A percentile compares a stretch with the other conserved stretches of the same genome.
Evolutionary conservation across 2,113 vertebrate genomes (phyloP).

Genomic region (Menidia beryllina): DNA sequence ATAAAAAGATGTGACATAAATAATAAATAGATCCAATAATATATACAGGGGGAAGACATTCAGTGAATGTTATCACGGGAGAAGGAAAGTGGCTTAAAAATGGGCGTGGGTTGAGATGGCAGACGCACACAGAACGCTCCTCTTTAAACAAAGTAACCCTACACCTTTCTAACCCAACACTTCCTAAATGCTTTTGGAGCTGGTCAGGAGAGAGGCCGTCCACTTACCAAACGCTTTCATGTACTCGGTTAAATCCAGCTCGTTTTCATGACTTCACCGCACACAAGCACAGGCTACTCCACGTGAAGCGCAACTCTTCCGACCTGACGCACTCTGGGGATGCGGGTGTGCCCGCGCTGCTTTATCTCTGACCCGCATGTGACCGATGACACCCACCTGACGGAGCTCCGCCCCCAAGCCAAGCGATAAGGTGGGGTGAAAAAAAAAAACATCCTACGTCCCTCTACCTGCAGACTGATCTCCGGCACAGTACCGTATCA

Average conservation of each 20-base stretch:
- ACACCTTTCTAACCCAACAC: no score
- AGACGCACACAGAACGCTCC: no score
- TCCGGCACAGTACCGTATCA: background rate
- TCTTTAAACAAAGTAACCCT: no score
- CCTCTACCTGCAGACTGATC: background rate
- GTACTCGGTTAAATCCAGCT: background rate
- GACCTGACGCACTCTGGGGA: background rate
- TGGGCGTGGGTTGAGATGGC: no score
- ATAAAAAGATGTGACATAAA: no score
- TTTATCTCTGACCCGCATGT: constrained; percentile 39
- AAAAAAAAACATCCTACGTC: no score
- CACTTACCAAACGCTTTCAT: constrained; percentile 32
- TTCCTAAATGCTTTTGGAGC: no score
- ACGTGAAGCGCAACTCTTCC: background rate
- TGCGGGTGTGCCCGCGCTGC: background rate
- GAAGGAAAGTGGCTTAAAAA: no score
- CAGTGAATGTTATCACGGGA: no score
- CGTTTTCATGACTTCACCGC: background rate
- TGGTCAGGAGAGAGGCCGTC: background rate
- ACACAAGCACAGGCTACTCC: background rate
- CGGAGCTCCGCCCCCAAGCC: constrained; percentile 17
- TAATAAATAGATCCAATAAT: no score
- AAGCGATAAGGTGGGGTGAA: no score
- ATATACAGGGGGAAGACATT: no score
- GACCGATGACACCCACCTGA: constrained; percentile 46